Conservation (phyloP, 1,140 invertebrate genomes). For the roundworm (Caenorhabditis elegans) region WBcel235 BX284604.4:9275501-9276000, state of each 20-base stretch:
- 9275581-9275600: not conserved
- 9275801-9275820: too few relatives aligned
- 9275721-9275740: not conserved
- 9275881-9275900: not conserved
- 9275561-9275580: not conserved
- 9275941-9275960: conserved; percentile 18
- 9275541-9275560: too few relatives aligned
- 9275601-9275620: conserved; percentile 22
- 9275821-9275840: too few relatives aligned
- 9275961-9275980: not conserved
- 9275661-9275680: too few relatives aligned
- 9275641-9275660: not conserved
- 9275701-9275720: not conserved
- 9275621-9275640: not conserved
- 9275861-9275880: not conserved
- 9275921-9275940: conserved; percentile 13
- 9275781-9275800: not conserved
- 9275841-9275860: too few relatives aligned
- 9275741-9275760: not conserved
- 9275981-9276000: too few relatives aligned
- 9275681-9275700: not conserved
- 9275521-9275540: too few relatives aligned
- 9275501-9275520: too few relatives aligned
- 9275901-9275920: not conserved
- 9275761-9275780: not conserved